Evolutionary conservation across 2,113 vertebrate species (phyloP), one percentile per base, ranked within the genome.

Genomic region (Marmota flaviventris): DNA sequence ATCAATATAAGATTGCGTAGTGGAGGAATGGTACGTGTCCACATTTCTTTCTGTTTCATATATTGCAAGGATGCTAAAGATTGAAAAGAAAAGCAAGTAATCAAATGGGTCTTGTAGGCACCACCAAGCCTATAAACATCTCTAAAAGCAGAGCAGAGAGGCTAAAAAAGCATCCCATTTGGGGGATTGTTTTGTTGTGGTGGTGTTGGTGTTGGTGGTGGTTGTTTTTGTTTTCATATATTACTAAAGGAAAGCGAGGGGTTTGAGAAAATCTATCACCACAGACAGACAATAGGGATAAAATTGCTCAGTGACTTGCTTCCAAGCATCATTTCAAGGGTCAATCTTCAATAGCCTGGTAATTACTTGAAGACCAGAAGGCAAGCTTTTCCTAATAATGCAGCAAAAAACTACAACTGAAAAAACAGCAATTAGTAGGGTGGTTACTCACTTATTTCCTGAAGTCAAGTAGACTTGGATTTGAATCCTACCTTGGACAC

Each of bases 51-150:
- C 17, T 91, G 25, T 77, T 79, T 95, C 77, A 78, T 45, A 72
- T 81, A 58, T 29, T 73, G 18, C 42, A 91, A 42, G 5, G 29
- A 53, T 92, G 51, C 25, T 51, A 65, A 76, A 76, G 45, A 91
- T 25, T 95, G 73, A 89, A 84, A 89, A 97, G 79, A 42, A 95
- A 45, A 96, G 29, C 73, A n/a, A 20, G 37, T 86, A 63, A 63
- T 96, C 37, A 72, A 45, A 45, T 58, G 81, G 51, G 16, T 25
- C 48, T 25, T 56, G 2, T 25, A 4, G 29, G 20, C 8, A 70
- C 29, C 22, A 27, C 4, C 61, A 70, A 95, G 56, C 65, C 17
- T 51, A 51, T 12, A 29, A 87, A 67, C 5, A 27, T 70, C 67
- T 90, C 34, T 25, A 56, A 90, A 29, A 61, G 2, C 14, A 79